These are phyloP conservation scores for Thamnophis elegans DNA, from an alignment of 2,797 vertebrate genomes.

Conservation along the genomic window DNA sequence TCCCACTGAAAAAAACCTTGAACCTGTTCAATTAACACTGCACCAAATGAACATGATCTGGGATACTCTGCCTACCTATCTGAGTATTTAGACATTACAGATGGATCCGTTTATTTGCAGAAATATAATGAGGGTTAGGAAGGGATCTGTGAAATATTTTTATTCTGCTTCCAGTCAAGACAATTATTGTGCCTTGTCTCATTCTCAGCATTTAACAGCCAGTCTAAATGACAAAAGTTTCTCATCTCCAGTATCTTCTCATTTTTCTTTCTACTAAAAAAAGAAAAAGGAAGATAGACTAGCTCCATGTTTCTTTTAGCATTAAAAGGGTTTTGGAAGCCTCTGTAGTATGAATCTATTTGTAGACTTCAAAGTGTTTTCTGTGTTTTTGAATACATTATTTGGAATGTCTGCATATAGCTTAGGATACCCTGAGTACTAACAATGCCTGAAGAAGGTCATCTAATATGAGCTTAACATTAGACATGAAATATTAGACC, in stretches of 20 bases:
- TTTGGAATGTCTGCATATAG: not conserved
- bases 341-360: not conserved
- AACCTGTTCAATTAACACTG: not conserved
- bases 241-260: not conserved
- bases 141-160: not conserved
- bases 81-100: not conserved
- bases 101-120: not conserved
- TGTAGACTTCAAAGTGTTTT: not conserved
- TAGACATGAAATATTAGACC: not conserved
- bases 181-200: not conserved
- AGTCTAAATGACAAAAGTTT: not conserved
- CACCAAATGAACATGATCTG: not conserved
- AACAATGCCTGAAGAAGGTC: not conserved
- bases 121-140: not conserved
- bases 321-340: not conserved
- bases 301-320: not conserved
- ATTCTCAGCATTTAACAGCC: not conserved
- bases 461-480: not conserved
- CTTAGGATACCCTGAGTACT: not conserved
- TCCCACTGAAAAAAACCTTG: not conserved
- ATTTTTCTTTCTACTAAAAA: not conserved
- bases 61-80: not conserved
- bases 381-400: not conserved
- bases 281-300: not conserved
- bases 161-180: not conserved